Evolutionary conservation across 1,140 invertebrate genomes (phyloP), one percentile per base, ranked within the genome.

Genomic region (Neodiprion virginianus): DNA sequence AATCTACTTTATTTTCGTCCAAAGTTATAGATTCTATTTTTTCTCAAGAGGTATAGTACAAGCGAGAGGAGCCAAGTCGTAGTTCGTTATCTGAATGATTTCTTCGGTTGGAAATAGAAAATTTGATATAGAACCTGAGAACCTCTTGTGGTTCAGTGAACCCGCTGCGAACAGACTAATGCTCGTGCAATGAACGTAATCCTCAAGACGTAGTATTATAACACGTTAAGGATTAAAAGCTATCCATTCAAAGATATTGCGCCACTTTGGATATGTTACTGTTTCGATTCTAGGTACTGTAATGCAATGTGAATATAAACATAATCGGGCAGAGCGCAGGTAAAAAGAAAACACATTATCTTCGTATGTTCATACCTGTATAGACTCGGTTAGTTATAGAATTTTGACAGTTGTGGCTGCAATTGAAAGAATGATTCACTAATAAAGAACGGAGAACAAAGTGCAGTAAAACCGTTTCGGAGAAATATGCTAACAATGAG

Each of bases 101-200:
- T 61, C 53, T 61, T 17, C n/a, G 53, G 53, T 61, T 61, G 11
- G 53, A 61, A 61, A 61, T 61, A 61, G 53, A 61, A 61, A 61
- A 61, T 61, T 14, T 61, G 53, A 61, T 61, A 61, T 17, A 61
- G 53, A 61, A 61, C n/a, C 53, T 61, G n/a, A 61, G 53, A 61
- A 61, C 53, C 53, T 61, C 53, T 61, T 61, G 53, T 61, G 53
- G 53, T 61, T 61, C 53, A 61, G 53, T 61, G 53, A 61, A 61
- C 53, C 53, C 53, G 53, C 11, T 61, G 3, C 53, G 11, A 61
- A 61, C 53, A 17, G 11, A 17, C 0, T 61, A 12, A 61, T 61
- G n/a, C 11, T 8, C 53, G 53, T 8, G n/a, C 53, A 61, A 40
- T 40, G 28, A 12, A 61, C 53, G 53, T 17, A 61, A 61, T 61